Conservation (phyloP, 2,113 vertebrate genomes). For the Nansenia antarctica region DNA sequence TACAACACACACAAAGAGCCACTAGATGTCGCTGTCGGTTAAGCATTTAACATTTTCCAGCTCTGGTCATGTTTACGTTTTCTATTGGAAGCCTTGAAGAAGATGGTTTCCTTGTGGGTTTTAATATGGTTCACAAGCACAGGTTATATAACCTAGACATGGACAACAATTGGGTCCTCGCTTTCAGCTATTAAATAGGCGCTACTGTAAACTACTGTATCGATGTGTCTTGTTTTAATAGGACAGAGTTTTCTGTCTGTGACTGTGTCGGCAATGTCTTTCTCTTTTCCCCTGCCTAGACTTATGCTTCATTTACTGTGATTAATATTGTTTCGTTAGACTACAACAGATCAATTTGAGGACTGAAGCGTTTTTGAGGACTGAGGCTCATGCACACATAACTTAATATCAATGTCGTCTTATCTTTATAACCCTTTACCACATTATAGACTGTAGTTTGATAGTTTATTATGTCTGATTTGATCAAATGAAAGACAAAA, state of each 20-base stretch:
- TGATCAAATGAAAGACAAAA: background rate
- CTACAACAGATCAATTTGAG: too few relatives aligned
- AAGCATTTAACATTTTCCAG: background rate
- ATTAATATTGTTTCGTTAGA: too few relatives aligned
- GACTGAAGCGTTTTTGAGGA: too few relatives aligned
- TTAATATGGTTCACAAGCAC: background rate
- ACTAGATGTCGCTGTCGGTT: conserved; percentile 44
- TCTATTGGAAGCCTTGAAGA: background rate
- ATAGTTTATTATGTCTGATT: background rate
- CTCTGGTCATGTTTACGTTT: background rate
- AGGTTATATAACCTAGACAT: background rate
- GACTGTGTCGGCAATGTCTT: too few relatives aligned
- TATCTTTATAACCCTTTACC: background rate
- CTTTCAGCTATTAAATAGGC: too few relatives aligned
- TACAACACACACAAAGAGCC: conserved; percentile 1
- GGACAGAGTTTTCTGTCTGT: too few relatives aligned
- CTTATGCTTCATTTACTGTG: too few relatives aligned
- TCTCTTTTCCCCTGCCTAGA: too few relatives aligned
- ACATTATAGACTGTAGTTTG: background rate
- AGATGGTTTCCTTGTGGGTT: background rate
- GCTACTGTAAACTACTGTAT: too few relatives aligned
- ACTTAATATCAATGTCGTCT: background rate
- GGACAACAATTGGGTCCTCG: background rate
- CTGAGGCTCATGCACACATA: too few relatives aligned
- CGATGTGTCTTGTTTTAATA: too few relatives aligned